phyloP scores from a whole-genome alignment of 2,797 vertebrate species.

The Falco rusticolus region DNA sequence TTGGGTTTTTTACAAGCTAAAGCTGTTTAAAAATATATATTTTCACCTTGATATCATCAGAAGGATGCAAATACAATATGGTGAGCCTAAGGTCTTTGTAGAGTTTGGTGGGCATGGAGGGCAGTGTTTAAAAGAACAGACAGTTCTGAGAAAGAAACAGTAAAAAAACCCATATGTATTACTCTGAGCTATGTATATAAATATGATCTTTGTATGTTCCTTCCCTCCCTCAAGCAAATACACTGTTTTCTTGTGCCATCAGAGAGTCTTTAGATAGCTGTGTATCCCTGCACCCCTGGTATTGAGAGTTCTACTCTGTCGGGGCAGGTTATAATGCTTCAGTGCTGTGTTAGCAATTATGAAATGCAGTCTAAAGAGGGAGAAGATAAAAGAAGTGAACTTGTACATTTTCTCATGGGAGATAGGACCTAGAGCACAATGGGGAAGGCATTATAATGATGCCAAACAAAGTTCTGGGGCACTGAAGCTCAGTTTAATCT shows the following conservation, averaged over 20 bases:
- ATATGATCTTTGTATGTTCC: neutral
- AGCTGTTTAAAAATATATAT: neutral
- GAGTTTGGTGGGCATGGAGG: accelerated
- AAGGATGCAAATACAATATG: neutral
- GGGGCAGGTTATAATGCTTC: neutral
- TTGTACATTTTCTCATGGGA: neutral
- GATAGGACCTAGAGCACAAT: neutral
- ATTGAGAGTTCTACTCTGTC: neutral
- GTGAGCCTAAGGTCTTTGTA: neutral
- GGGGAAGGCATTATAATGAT: neutral
- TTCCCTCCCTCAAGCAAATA: neutral
- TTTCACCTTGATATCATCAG: neutral
- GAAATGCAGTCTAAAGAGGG: neutral
- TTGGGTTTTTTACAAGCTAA: neutral
- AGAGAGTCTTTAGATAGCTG: neutral
- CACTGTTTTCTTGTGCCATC: neutral
- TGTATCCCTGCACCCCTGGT: neutral
- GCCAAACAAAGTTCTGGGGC: neutral
- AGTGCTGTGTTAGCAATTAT: neutral
- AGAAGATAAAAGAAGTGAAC: neutral
- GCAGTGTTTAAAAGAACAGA: neutral
- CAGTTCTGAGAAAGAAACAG: neutral
- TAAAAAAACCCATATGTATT: neutral
- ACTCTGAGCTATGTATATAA: neutral
- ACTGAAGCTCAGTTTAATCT: slow-evolving; percentile 29